phyloP scores from a whole-genome alignment of 2,888 invertebrate genomes.

The Calameuta idolon region DNA sequence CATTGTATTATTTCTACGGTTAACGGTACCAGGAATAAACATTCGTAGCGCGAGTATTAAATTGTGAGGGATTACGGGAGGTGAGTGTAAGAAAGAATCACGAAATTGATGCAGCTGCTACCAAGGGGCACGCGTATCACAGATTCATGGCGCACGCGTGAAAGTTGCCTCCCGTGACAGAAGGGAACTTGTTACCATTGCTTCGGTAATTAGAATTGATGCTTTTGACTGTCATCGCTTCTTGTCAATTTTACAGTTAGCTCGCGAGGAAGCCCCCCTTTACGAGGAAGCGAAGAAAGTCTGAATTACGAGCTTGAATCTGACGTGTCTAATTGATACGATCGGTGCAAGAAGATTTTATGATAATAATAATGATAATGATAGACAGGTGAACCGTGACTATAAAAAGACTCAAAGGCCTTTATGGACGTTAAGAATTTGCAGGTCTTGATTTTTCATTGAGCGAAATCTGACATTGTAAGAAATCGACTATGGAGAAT shows the following conservation, averaged over 20 bases:
- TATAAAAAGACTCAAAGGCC: background rate
- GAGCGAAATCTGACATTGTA: background rate
- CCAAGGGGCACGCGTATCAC: constrained; percentile 42
- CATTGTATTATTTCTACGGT: background rate
- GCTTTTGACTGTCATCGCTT: constrained; percentile 43
- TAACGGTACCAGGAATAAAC: constrained; percentile 22
- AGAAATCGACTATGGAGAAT: background rate
- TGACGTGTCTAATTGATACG: background rate
- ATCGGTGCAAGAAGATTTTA: background rate
- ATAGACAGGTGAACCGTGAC: background rate
- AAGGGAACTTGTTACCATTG: background rate
- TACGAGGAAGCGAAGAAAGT: background rate
- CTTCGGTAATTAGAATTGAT: constrained; percentile 52
- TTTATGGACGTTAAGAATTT: background rate
- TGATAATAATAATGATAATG: background rate
- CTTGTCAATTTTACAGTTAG: background rate
- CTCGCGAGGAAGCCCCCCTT: background rate
- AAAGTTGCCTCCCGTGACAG: constrained; percentile 31
- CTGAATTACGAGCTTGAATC: background rate
- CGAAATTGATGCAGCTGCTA: constrained; percentile 30
- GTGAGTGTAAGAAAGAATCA: constrained; percentile 9
- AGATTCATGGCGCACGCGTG: constrained; percentile 50
- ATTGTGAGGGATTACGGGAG: constrained; percentile 15
- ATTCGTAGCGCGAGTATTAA: constrained; percentile 34
- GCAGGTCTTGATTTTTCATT: background rate